Base-by-base conservation (phyloP, 2,888 invertebrate species). In the Ephialtes manifestator region DNA sequence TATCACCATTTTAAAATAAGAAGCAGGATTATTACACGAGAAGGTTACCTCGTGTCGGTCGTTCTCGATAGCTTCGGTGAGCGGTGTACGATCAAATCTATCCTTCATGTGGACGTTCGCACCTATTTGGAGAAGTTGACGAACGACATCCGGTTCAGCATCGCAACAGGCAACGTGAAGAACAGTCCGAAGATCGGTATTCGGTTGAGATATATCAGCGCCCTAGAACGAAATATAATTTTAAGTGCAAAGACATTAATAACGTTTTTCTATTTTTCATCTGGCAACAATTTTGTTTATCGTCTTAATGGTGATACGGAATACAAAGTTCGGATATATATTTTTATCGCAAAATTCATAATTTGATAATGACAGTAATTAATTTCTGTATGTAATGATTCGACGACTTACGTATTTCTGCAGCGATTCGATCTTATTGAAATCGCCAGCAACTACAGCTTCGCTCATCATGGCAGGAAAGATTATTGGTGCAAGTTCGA, bases 81-180 rank as follows among this genome's bases (percentile, higher is more conserved):
- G 95, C 0, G 96, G 97, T 24, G 96, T 97, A 89, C 96, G 96
- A 86, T 96, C 97, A 89, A 95, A 95, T 88, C 96, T 95, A 90
- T 97, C 97, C 87, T 97, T 96, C 53, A 96, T 94, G 91, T 98
- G 98, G 3, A 98, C 97, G 72, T 96, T 97, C 0, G 97, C 97
- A 0, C 98, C 98, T 90, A 97, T 96, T 75, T 95, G 95, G 35
- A 99, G 94, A 43, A 98, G 94, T 92, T 96, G 96, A 86, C 96
- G 96, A 0, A 98, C 97, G 0, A 97, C 95, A 0, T 95, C 92
- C 0, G 95, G 87, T 82, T 97, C 96, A 0, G 98, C 98, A 87
- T 96, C 95, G 70, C 96, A 94, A 48, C 97, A 96, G 0, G 98
- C 98, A 79, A 97, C 95, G 90, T 98, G 98, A 0, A 98, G 94